Evolutionary conservation across 2,888 invertebrate genomes (phyloP), one percentile per base, ranked within the genome.

Genomic region (Drosophila mayaguana): DNA sequence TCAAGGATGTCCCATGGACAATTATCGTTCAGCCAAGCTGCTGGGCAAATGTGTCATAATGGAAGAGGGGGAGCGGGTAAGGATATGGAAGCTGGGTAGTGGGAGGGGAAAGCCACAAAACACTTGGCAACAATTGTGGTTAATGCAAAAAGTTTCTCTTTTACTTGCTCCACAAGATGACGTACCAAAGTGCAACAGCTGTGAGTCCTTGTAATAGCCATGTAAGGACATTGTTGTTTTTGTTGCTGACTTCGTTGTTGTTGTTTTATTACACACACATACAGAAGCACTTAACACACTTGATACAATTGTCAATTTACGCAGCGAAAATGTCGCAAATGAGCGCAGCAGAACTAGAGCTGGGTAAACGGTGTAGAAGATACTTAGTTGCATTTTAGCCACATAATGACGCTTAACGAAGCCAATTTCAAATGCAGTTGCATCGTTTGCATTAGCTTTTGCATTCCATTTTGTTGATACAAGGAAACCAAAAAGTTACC

Each of bases 271-370:
- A 43, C 28, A 50, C 57, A 61, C 57, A 46, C 63, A 48, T 14
- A 43, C 20, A 20, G 42, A 45, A 45, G 45, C 45, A 83, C 81
- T 86, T 81, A 80, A 81, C 80, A 69, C 78, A 73, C 82, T 83
- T 87, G 78, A 83, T 81, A 68, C 84, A 87, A 83, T 87, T 83
- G 83, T 81, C 83, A 80, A 81, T 80, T 81, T 75, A 75, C 79
- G 65, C 61, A 57, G 65, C 40, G 61, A 53, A 75, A 63, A 32
- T 62, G 68, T 43, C 63, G 56, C 72, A 60, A 46, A 43, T 48
- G n/a, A 74, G 57, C 51, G 42, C 40, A 7, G 40, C 20, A 46
- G 45, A 38, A 45, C 22, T 5, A 20, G 20, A 51, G 3, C 34
- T 18, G 25, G 8, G 28, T 11, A 28, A 14, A 9, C 25, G 0